Evolutionary conservation across 1,140 invertebrate species (phyloP), one percentile per base, ranked within the genome.

Genomic region (Drosophila persimilis): DNA sequence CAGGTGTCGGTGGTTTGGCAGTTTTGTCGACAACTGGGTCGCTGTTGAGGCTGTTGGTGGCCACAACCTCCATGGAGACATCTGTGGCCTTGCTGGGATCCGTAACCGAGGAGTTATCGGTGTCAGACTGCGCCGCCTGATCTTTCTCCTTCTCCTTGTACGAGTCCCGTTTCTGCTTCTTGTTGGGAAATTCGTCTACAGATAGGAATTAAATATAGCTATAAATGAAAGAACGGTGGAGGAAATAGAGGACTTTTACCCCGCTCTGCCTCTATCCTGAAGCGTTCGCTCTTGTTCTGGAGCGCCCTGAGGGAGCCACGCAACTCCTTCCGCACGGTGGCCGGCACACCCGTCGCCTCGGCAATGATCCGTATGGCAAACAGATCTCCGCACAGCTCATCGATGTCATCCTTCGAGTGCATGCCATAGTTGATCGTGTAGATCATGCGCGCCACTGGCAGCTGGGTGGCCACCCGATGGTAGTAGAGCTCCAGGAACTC

Each of bases 371-470:
- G 77, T 46, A 91, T 90, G 26, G 91, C 90, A 73, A 91, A 90
- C 3, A 91, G 77, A 73, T 91, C 91, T n/a, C 91, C 90, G 52
- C 90, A 91, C 44, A 91, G 50, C 52, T 91, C 91, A 44, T 91
- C 90, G 2, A 90, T 78, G 57, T 91, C 90, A 44, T 91, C 91
- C 61, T 91, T 91, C 0, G 90, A 88, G 66, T 90, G 85, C 80
- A 91, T 89, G 6, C 83, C 81, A 50, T 91, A 90, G 31, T 91
- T 91, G 29, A 91, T 91, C 0, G 90, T 81, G 53, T 91, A 91
- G 22, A 91, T 79, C 66, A 91, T 77, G 2, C 90, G 85, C 3
- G 90, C 85, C n/a, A 91, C 90, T 3, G 89, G 89, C 9, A 91
- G 39, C 44, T 86, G 80, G 5, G 70, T 50, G 6, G 89, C 79